Base-by-base conservation (phyloP, 2,888 invertebrate species). In the Scaptomyza tumidula region DNA sequence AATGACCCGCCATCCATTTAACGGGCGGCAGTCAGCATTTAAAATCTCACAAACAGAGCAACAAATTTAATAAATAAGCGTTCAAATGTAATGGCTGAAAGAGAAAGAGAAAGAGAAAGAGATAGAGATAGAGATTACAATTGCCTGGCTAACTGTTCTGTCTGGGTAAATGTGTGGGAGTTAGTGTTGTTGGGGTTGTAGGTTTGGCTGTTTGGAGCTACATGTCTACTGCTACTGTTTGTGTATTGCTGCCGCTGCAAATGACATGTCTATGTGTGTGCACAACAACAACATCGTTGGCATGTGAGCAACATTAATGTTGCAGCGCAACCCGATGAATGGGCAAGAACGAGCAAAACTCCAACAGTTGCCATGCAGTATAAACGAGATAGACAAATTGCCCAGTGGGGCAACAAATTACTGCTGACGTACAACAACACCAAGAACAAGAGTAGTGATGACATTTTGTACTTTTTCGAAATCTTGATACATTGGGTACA, bases 221-320 rank as follows among this genome's bases (percentile, higher is more conserved):
- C 3, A 29, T 29, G 3, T 24, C 29, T 7, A 7, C 29, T 29
- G 48, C 55, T 75, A 67, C 39, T 60, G 45, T 43, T 16, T 13
- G 11, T 13, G 13, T 19, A 13, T 3, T 33, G 16, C 13, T 56
- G 53, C 50, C 64, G 82, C 50, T 58, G 82, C 49, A 62, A 78
- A 71, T 76, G 82, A 86, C 86, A 86, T 74, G 74, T 80, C 80
- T 78, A 71, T 80, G 67, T 81, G 78, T 81, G 78, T 69, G 69
- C 73, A 80, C 63, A 76, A 50, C 0, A 39, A 14, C 7, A 39
- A 2, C n/a, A 39, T 3, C 16, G 80, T 63, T 76, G 64, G 68
- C 80, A 71, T 78, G 64, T 62, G 76, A 84, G 76, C 74, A 83
- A 71, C 82, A 83, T 76, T 74, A 78, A 83, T 76, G 80, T 71